These are phyloP conservation scores for Gymnocypris eckloni DNA, from an alignment of 2,797 vertebrate genomes.

Conservation along the genomic window DNA sequence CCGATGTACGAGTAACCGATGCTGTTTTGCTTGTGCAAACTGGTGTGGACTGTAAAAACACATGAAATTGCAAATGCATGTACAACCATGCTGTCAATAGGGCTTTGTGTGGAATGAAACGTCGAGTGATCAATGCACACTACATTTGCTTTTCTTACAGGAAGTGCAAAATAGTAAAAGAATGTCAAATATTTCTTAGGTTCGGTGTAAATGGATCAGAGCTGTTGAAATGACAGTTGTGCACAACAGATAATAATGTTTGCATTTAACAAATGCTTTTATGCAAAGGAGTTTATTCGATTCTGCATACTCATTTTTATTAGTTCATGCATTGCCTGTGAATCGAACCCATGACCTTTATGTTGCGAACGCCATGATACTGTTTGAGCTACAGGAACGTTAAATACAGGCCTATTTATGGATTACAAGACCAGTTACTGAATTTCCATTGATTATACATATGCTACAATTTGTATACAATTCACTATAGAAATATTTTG, in stretches of 20 bases:
- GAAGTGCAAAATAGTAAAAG: not conserved
- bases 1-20: too few relatives aligned
- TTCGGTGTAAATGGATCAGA: not conserved
- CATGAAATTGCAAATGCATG: not conserved
- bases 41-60: not conserved
- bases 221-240: not conserved
- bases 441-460: too few relatives aligned
- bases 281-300: too few relatives aligned
- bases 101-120: not conserved
- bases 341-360: too few relatives aligned
- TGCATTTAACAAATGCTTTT: too few relatives aligned
- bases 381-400: too few relatives aligned
- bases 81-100: not conserved
- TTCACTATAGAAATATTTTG: not conserved
- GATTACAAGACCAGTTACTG: too few relatives aligned
- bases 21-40: constrained; percentile 15
- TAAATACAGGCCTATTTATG: not conserved
- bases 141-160: not conserved
- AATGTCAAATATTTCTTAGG: not conserved
- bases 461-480: too few relatives aligned
- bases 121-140: not conserved
- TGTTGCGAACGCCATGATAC: too few relatives aligned
- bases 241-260: not conserved
- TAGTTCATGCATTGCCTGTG: too few relatives aligned
- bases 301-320: too few relatives aligned